These are phyloP conservation scores for Redunca redunca DNA, from an alignment of 2,113 vertebrate genomes.

Conservation along the genomic window DNA sequence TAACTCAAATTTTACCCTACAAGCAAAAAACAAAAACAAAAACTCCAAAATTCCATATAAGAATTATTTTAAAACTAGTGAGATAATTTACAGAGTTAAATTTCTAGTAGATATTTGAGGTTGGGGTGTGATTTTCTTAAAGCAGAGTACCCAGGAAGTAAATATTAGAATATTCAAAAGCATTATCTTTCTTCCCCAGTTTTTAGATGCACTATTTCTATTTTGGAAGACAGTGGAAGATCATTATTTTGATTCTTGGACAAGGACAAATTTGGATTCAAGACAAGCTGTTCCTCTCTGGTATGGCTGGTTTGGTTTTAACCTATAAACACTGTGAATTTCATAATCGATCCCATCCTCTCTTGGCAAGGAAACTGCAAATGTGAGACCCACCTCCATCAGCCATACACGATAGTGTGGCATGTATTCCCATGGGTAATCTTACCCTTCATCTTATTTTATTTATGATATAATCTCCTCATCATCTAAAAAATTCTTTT, in stretches of 20 bases:
- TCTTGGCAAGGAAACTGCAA: neutral
- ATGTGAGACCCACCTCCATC: neutral
- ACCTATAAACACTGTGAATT: neutral
- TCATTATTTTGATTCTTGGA: neutral
- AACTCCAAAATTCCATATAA: neutral
- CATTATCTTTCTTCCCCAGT: neutral
- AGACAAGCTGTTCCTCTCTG: neutral
- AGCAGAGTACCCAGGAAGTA: neutral
- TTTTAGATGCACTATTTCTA: neutral
- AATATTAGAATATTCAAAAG: neutral
- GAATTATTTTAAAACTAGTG: neutral
- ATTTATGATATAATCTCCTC: neutral
- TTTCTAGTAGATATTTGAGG: neutral
- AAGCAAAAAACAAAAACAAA: neutral
- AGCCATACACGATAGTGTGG: accelerated
- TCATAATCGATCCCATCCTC: neutral
- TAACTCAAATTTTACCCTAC: neutral
- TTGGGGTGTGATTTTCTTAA: neutral
- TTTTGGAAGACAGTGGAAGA: neutral
- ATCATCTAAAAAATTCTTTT: neutral
- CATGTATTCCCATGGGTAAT: neutral
- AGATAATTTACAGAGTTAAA: neutral
- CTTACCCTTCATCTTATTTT: neutral
- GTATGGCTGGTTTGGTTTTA: neutral
- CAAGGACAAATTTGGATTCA: neutral